A percentile compares a stretch with the other conserved stretches of the same genome.
These are phyloP conservation scores for Triops cancriformis DNA, from an alignment of 1,140 invertebrate species.

Conservation along the genomic window DNA sequence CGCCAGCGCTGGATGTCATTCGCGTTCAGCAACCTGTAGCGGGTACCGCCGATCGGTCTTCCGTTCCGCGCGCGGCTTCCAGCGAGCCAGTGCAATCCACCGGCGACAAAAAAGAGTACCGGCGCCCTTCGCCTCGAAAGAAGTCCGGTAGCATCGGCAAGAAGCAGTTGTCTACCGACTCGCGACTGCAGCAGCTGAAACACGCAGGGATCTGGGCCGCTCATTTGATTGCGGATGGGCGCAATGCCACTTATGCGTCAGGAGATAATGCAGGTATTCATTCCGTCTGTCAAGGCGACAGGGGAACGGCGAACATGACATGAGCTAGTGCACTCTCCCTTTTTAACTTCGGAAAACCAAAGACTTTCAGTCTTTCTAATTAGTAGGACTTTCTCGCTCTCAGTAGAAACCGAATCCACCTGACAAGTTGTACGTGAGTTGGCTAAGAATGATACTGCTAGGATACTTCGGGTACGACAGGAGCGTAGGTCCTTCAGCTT, in stretches of 20 bases:
- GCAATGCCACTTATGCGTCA: slow-evolving; percentile 2
- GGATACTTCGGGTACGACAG: background rate
- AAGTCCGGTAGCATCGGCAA: slow-evolving; percentile 16
- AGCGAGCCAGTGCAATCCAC: background rate
- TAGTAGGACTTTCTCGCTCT: background rate
- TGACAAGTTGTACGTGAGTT: background rate
- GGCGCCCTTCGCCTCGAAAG: background rate
- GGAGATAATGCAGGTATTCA: slow-evolving; percentile 20
- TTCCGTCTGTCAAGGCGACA: background rate
- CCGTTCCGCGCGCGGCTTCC: background rate
- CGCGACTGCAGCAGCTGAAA: slow-evolving; percentile 1
- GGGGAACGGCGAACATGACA: background rate
- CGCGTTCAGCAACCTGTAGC: background rate
- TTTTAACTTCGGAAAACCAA: background rate
- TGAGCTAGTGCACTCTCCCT: background rate
- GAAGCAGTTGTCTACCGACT: slow-evolving; percentile 17
- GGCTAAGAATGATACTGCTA: background rate
- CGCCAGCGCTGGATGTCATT: background rate
- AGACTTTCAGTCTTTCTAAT: background rate
- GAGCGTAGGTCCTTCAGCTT: too few species aligned
- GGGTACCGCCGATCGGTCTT: background rate
- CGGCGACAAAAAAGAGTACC: slow-evolving; percentile 16
- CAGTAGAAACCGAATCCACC: background rate
- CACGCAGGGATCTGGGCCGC: slow-evolving; percentile 19
- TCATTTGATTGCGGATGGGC: slow-evolving; percentile 23